Percentiles rank a stretch among this genome's conserved stretches.
Evolutionary conservation across 2,797 vertebrate species (phyloP).

Genomic region (Paratrypauchen microcephalus): DNA sequence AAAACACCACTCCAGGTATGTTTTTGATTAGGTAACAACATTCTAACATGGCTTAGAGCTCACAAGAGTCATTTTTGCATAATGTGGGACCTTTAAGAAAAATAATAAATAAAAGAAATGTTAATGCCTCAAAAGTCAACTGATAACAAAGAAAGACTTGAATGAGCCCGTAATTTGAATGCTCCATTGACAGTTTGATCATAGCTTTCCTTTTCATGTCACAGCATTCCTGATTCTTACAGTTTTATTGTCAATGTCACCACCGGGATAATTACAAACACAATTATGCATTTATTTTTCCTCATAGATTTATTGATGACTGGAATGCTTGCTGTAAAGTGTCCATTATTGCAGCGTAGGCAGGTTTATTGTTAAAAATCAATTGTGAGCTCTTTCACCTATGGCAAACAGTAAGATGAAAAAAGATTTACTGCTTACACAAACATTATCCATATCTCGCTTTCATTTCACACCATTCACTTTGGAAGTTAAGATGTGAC

Average conservation of each 20-base stretch:
- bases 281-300: not conserved
- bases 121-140: no score
- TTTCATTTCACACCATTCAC: constrained; percentile 9
- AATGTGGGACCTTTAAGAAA: no score
- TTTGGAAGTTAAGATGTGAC: constrained; percentile 31
- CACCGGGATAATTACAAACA: not conserved
- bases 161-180: not conserved
- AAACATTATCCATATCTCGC: constrained; percentile 14
- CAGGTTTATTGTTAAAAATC: constrained; percentile 7
- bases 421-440: not conserved
- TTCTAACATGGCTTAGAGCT: no score
- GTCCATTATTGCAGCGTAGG: constrained; percentile 1
- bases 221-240: not conserved
- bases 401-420: not conserved
- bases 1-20: no score
- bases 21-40: no score
- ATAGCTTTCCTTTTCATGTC: not conserved
- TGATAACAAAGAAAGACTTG: not conserved
- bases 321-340: not conserved
- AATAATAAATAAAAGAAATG: no score
- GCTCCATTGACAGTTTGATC: not conserved
- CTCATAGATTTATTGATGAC: constrained; percentile 2
- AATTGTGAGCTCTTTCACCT: not conserved
- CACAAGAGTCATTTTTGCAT: no score
- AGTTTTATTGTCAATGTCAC: not conserved